Conservation (phyloP, 2,113 vertebrate species). For the Mesoclemmys tuberculata region DNA sequence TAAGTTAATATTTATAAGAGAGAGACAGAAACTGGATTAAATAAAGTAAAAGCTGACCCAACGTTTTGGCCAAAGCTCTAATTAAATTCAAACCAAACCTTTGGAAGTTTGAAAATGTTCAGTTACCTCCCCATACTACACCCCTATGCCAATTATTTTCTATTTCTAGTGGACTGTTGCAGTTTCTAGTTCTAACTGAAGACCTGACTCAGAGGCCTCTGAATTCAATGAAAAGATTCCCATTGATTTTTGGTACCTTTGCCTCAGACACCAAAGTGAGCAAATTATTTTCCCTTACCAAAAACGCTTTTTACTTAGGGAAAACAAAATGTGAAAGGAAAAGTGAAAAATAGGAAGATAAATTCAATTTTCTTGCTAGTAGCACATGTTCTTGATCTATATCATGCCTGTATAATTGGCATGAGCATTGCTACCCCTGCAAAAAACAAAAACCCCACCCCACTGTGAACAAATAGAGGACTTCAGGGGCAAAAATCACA, state of each 20-base stretch:
- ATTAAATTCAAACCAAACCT: constrained; percentile 65
- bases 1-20: constrained; percentile 43
- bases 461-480: background rate
- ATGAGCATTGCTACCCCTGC: background rate
- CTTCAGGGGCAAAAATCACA: background rate
- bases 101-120: constrained; percentile 70
- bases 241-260: constrained; percentile 3
- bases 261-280: constrained; percentile 30
- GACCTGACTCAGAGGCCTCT: constrained; percentile 21
- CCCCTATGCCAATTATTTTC: constrained; percentile 38
- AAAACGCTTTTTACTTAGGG: constrained; percentile 44
- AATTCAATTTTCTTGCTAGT: constrained; percentile 48
- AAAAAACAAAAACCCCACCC: background rate
- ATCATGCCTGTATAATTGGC: constrained; percentile 5
- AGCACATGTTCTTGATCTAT: constrained; percentile 28
- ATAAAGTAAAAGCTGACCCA: constrained; percentile 67
- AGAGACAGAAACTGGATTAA: constrained; percentile 16
- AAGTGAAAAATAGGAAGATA: constrained; percentile 46
- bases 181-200: constrained; percentile 55
- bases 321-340: constrained; percentile 20
- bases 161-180: constrained; percentile 54
- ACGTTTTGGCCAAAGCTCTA: constrained; percentile 63
- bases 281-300: constrained; percentile 44
- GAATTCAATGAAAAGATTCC: constrained; percentile 12
- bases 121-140: constrained; percentile 44